Evolutionary conservation across 1,140 invertebrate species (phyloP).

Genomic region (Lasioglossum baleicum): DNA sequence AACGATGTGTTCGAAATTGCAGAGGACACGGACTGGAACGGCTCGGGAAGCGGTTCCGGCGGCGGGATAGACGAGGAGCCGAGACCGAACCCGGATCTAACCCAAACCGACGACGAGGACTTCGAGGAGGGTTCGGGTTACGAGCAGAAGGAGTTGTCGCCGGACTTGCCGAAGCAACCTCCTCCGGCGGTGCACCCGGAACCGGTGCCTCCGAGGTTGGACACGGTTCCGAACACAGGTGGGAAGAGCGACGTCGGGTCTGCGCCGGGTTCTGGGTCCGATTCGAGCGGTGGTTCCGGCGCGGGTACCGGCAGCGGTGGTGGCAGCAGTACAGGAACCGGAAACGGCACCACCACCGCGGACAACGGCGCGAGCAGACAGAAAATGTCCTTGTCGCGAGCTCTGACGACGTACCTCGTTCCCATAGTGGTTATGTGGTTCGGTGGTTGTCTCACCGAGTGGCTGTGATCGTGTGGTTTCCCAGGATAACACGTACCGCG

Average conservation of each 20-base stretch:
- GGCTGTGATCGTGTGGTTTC: conserved; percentile 84
- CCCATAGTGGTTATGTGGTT: conserved; percentile 92
- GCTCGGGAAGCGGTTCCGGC: conserved; percentile 83
- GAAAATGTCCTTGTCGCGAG: conserved; percentile 83
- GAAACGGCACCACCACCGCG: conserved; percentile 56
- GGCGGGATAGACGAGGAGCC: conserved; percentile 76
- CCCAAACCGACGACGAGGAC: conserved; percentile 72
- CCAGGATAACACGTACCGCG: conserved; percentile 57
- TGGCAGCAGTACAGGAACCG: conserved; percentile 52
- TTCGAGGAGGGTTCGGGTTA: conserved; percentile 76
- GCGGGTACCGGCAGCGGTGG: conserved; percentile 22
- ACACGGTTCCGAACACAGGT: conserved; percentile 68
- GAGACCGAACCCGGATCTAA: too few relatives aligned
- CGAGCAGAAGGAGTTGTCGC: conserved; percentile 58
- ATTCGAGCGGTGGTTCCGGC: not conserved
- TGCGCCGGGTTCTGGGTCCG: too few relatives aligned
- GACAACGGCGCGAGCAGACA: conserved; percentile 79
- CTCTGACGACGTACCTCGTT: conserved; percentile 87
- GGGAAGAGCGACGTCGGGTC: conserved; percentile 31
- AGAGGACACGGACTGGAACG: conserved; percentile 80
- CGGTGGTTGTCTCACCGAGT: conserved; percentile 88
- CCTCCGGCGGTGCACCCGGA: conserved; percentile 54
- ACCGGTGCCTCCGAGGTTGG: conserved; percentile 65
- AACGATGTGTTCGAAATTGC: conserved; percentile 18
- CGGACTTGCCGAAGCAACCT: conserved; percentile 59